These are phyloP conservation scores for Denticeps clupeoides DNA, from an alignment of 2,797 vertebrate species.

Conservation along the genomic window DNA sequence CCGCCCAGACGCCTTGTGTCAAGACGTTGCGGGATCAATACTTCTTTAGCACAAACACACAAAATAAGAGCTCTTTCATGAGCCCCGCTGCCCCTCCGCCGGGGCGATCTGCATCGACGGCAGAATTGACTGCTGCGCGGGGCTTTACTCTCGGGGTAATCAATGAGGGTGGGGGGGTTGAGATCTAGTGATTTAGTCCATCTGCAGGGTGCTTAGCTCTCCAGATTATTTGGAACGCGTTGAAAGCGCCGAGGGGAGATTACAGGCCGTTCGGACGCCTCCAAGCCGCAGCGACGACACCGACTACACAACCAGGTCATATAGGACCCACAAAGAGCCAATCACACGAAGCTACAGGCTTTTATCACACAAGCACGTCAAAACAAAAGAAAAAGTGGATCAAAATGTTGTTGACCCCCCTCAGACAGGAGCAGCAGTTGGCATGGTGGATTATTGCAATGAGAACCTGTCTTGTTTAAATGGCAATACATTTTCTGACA, in stretches of 20 bases:
- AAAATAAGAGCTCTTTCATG: constrained; percentile 50
- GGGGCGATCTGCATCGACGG: constrained; percentile 47
- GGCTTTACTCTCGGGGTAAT: constrained; percentile 44
- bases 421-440: constrained; percentile 76
- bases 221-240: constrained; percentile 27
- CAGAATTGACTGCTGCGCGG: constrained; percentile 38
- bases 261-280: too few species aligned
- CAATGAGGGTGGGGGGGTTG: constrained; percentile 54
- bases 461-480: constrained; percentile 91
- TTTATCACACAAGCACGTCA: constrained; percentile 62
- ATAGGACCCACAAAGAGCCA: too few species aligned
- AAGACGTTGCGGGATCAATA: constrained; percentile 37
- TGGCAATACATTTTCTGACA: constrained; percentile 96
- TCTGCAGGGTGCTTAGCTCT: constrained; percentile 44
- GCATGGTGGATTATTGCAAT: constrained; percentile 98
- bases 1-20: constrained; percentile 31
- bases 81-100: constrained; percentile 39
- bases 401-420: constrained; percentile 83
- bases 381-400: constrained; percentile 55
- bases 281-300: too few species aligned
- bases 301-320: too few species aligned
- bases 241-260: constrained; percentile 14
- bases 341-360: too few species aligned
- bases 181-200: constrained; percentile 58
- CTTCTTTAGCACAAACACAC: constrained; percentile 51